Evolutionary conservation across 1,140 invertebrate species (phyloP).

Genomic region (Apis laboriosa): DNA sequence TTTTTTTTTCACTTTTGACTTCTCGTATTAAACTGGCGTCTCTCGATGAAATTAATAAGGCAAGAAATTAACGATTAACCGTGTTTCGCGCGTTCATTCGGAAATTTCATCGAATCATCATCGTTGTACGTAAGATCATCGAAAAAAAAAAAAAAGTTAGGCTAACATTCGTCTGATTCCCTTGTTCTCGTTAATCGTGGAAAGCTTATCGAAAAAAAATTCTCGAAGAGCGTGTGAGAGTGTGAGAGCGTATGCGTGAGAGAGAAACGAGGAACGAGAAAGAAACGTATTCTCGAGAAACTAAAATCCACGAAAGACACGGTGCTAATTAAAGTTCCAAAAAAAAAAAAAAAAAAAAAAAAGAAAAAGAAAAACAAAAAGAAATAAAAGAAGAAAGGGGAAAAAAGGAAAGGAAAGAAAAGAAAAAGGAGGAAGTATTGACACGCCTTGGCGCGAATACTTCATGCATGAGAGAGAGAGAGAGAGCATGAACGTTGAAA

Average conservation of each 20-base stretch:
- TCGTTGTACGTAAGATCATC: no score
- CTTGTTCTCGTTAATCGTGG: constrained; percentile 29
- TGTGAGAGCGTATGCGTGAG: not conserved
- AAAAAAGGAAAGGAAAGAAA: not conserved
- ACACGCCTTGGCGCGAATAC: constrained; percentile 8
- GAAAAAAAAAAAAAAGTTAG: no score
- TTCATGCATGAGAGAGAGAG: constrained; percentile 38
- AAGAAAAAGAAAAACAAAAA: not conserved
- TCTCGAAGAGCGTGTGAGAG: not conserved
- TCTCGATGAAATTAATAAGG: no score
- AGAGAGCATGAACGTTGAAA: constrained; percentile 22
- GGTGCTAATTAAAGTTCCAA: constrained; percentile 79
- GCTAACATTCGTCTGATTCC: constrained; percentile 4
- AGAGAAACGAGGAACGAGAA: not conserved
- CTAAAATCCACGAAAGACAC: constrained; percentile 67
- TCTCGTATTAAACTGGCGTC: no score
- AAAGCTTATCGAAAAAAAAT: constrained; percentile 32
- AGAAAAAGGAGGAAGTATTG: not conserved
- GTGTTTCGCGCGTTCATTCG: no score
- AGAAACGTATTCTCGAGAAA: constrained; percentile 50
- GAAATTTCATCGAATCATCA: no score
- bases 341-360: constrained; percentile 42
- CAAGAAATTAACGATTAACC: no score
- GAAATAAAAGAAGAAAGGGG: not conserved
- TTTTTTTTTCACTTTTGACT: no score